Evolutionary conservation across 1,140 invertebrate species (phyloP).

Genomic region (Cephus cinctus): DNA sequence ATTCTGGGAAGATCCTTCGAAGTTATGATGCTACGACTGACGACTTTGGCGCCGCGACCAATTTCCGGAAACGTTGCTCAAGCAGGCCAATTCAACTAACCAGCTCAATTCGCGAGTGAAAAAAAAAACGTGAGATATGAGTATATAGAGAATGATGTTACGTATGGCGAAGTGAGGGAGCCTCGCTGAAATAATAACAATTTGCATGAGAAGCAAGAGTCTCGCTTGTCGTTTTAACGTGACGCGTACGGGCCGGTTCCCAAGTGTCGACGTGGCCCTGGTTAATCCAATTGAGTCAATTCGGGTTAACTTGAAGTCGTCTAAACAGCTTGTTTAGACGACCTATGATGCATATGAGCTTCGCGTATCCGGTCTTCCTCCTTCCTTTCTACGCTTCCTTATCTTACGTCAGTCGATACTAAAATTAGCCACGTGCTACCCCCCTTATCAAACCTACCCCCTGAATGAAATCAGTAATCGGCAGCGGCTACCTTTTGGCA

Average conservation of each 20-base stretch:
- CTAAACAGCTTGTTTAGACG: conserved; percentile 56
- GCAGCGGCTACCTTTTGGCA: no score
- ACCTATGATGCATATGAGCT: conserved; percentile 39
- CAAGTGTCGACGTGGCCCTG: conserved; percentile 53
- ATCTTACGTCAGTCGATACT: no score
- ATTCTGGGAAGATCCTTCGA: no score
- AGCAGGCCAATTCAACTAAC: conserved; percentile 17
- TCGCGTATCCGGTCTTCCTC: conserved; percentile 39
- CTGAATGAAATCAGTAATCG: no score
- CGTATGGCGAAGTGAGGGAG: neutral
- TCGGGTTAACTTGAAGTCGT: conserved; percentile 57
- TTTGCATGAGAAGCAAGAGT: conserved; percentile 54
- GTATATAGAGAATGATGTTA: neutral
- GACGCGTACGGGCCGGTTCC: conserved; percentile 44
- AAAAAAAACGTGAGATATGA: no score
- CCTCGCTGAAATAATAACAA: conserved; percentile 29
- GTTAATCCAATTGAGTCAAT: conserved; percentile 58
- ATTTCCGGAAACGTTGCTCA: neutral
- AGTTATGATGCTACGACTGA: no score
- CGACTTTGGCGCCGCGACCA: no score
- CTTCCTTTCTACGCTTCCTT: conserved; percentile 24
- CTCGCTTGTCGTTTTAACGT: conserved; percentile 20
- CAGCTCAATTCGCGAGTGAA: conserved; percentile 12
- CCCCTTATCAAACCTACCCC: conserved; percentile 13
- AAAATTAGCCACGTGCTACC: no score